A percentile compares a stretch with the other conserved stretches of the same genome.
Evolutionary conservation across 2,797 vertebrate species (phyloP).

Genomic region (Amphiprion clarkii): DNA sequence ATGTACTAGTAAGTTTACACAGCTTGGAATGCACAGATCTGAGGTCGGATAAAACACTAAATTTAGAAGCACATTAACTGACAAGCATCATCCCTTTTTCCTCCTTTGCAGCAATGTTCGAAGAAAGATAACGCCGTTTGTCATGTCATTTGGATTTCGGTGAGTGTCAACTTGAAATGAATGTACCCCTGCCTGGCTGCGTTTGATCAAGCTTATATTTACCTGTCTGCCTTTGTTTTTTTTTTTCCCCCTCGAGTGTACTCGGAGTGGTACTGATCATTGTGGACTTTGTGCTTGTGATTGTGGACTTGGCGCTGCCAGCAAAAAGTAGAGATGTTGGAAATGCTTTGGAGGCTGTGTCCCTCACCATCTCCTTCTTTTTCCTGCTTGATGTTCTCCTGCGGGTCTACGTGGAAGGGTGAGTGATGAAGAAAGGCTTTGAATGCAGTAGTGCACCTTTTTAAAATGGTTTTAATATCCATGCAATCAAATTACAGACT

Average conservation of each 20-base stretch:
- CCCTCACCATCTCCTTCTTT: slow-evolving; percentile 92
- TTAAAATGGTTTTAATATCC: too few species aligned
- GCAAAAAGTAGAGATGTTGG: slow-evolving; percentile 63
- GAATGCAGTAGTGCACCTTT: too few species aligned
- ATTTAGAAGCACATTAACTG: neutral
- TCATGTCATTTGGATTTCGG: slow-evolving; percentile 95
- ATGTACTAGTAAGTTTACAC: slow-evolving; percentile 84
- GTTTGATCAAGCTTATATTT: neutral
- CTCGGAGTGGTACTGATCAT: slow-evolving; percentile 92
- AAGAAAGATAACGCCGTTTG: slow-evolving; percentile 84
- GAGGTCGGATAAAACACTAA: neutral
- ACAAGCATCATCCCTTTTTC: neutral
- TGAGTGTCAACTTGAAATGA: slow-evolving; percentile 75
- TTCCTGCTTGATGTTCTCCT: slow-evolving; percentile 92
- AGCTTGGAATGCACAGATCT: neutral
- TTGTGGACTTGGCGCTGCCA: slow-evolving; percentile 84
- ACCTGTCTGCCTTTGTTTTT: neutral
- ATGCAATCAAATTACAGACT: too few species aligned
- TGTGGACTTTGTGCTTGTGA: slow-evolving; percentile 89
- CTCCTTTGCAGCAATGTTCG: slow-evolving; percentile 79
- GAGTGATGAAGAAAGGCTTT: slow-evolving; percentile 62
- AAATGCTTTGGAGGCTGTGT: slow-evolving; percentile 81
- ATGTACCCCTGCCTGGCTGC: neutral
- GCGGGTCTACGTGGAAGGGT: slow-evolving; percentile 92
- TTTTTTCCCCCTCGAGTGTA: slow-evolving; percentile 75